phyloP scores from a whole-genome alignment of 2,113 vertebrate species.

The Centropristis striata region DNA sequence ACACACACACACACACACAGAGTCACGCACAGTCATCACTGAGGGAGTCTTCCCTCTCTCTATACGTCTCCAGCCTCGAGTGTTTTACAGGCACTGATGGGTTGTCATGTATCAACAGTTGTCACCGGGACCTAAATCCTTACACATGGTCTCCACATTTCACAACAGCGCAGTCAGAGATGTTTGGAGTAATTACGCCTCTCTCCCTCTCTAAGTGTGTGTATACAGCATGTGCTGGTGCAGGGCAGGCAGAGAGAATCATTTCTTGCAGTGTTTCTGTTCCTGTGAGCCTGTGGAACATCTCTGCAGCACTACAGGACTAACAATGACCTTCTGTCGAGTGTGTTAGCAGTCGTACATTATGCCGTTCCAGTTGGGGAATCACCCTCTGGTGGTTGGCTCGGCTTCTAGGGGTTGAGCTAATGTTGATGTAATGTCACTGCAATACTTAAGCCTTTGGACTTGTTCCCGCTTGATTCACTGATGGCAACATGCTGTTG shows the following conservation, averaged over 20 bases:
- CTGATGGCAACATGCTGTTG: conserved; percentile 23
- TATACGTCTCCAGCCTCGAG: conserved; percentile 47
- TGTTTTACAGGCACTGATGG: conserved; percentile 62
- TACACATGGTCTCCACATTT: conserved; percentile 80
- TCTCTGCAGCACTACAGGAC: conserved; percentile 59
- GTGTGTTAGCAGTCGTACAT: conserved; percentile 45
- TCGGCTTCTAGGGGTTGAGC: conserved; percentile 53
- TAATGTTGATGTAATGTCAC: conserved; percentile 77
- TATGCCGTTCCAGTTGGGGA: conserved; percentile 66
- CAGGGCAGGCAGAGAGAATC: conserved; percentile 11
- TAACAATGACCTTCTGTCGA: conserved; percentile 71
- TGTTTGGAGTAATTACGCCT: conserved; percentile 56
- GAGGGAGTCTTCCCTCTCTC: conserved; percentile 30
- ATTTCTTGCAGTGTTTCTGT: conserved; percentile 37
- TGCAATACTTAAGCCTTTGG: conserved; percentile 51
- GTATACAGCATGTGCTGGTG: conserved; percentile 42
- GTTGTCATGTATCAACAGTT: conserved; percentile 69
- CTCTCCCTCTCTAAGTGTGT: conserved; percentile 21
- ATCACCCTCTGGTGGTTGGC: conserved; percentile 69
- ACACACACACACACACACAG: conserved; percentile 3
- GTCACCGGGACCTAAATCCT: conserved; percentile 72
- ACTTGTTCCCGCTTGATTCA: conserved; percentile 22
- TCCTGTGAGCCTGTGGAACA: conserved; percentile 61
- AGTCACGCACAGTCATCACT: conserved; percentile 23
- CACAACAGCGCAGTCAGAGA: conserved; percentile 61